phyloP scores from a whole-genome alignment of 2,888 invertebrate species.

The Zygogramma bicolorata region DNA sequence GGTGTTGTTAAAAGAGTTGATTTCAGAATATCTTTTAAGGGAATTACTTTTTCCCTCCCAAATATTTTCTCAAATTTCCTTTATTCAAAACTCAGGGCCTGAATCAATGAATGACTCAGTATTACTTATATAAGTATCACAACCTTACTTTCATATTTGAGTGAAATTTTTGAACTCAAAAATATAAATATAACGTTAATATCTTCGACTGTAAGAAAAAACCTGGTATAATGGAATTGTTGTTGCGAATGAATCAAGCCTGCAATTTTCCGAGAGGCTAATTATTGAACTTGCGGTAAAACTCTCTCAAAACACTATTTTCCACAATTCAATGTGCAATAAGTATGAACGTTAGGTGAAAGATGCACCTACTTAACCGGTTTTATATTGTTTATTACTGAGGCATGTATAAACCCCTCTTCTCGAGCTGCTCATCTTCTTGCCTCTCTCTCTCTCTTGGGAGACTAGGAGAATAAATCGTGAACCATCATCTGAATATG shows the following conservation, averaged over 20 bases:
- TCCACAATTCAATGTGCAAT: conserved; percentile 61
- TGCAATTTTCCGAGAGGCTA: conserved; percentile 38
- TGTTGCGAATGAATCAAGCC: conserved; percentile 35
- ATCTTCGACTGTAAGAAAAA: neutral
- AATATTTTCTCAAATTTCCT: too few species aligned
- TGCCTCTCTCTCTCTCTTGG: conserved; percentile 41
- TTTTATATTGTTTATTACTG: conserved; percentile 59
- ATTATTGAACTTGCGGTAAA: conserved; percentile 39
- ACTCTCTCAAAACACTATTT: conserved; percentile 53
- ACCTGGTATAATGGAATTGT: conserved; percentile 24
- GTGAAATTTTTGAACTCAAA: too few species aligned
- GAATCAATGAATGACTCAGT: too few species aligned
- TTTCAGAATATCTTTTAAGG: too few species aligned
- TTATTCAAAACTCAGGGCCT: too few species aligned
- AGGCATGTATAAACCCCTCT: conserved; percentile 47
- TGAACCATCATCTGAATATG: conserved; percentile 38
- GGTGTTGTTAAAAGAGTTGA: too few species aligned
- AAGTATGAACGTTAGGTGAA: conserved; percentile 55
- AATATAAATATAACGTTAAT: too few species aligned
- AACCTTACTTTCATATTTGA: too few species aligned
- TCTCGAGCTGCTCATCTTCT: conserved; percentile 48
- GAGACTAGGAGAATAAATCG: conserved; percentile 45
- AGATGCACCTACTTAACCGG: conserved; percentile 59
- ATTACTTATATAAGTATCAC: too few species aligned
- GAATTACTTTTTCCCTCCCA: too few species aligned